Evolutionary conservation across 2,888 invertebrate species (phyloP), one percentile per base, ranked within the genome.

Genomic region (Ennomos fuscantarius): DNA sequence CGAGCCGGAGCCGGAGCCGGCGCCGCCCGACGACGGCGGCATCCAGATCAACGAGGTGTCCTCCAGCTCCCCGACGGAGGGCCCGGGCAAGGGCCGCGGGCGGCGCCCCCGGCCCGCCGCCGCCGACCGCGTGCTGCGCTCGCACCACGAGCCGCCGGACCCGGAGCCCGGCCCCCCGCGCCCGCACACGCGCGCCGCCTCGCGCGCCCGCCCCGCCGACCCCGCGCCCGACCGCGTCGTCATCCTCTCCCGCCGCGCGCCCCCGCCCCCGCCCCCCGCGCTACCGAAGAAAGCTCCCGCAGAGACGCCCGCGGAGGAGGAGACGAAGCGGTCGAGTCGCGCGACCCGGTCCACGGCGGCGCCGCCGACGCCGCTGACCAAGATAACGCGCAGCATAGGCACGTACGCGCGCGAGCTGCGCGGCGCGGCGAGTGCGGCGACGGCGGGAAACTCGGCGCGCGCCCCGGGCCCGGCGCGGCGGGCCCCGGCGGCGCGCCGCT

Each of bases 31-130:
- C 37, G 85, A 86, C 60, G 92, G 90, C 63, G 84, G 90, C 35
- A 94, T 95, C 41, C 95, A 95, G 82, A 95, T 95, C 64, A 93
- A 95, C 78, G 95, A 95, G 79, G 94, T 95, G 12, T 94, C 95
- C 1, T 95, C 95, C 0, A 94, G 94, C 69, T 94, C 93, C 41
- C 91, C 93, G 8, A 89, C 90, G n/a, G 89, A 91, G 40, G 84
- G 73, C 0, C 85, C 90, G 41, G 75, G 81, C 8, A 71, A 81
- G 5, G 60, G 78, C 5, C 84, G 87, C 48, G 85, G 81, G 0
- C 78, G 89, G 0, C 77, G 81, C 0, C 69, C 75, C 2, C 77
- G 80, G 10, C 54, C 77, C 75, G 8, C 72, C 49, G 72, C 58
- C 72, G 80, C 37, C 60, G 87, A 85, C 66, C 83, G 92, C 55